Evolutionary conservation across 2,113 vertebrate genomes (phyloP).

Genomic region (Brevimyrus niger): DNA sequence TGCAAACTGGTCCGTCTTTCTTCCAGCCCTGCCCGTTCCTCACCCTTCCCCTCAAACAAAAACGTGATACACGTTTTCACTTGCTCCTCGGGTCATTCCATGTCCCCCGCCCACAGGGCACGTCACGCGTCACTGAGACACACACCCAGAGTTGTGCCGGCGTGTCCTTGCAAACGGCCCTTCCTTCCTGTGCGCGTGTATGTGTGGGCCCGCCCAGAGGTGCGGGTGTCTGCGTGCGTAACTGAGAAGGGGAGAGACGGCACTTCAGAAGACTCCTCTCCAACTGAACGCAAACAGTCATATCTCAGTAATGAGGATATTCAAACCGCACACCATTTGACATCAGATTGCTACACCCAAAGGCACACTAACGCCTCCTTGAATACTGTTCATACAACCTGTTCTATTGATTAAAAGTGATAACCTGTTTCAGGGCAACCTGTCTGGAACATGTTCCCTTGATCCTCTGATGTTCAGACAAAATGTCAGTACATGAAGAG

Average conservation of each 20-base stretch:
- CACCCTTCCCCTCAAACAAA: background rate
- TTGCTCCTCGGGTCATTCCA: background rate
- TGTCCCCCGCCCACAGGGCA: background rate
- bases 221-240: background rate
- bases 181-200: background rate
- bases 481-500: background rate
- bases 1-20: background rate
- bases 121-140: background rate
- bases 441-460: constrained; percentile 7
- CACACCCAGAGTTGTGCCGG: background rate
- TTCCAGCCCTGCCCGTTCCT: background rate
- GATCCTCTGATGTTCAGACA: background rate
- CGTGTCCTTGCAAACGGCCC: background rate
- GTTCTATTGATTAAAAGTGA: constrained; percentile 44
- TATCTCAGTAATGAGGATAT: background rate
- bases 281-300: background rate
- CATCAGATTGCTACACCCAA: constrained; percentile 1
- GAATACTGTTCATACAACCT: constrained; percentile 38
- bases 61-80: background rate
- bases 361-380: background rate
- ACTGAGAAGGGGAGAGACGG: background rate
- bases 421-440: constrained; percentile 35
- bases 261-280: background rate
- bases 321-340: background rate
- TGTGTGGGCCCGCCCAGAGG: background rate